phyloP scores from a whole-genome alignment of 2,113 vertebrate genomes.

The Macquaria ambigua region DNA sequence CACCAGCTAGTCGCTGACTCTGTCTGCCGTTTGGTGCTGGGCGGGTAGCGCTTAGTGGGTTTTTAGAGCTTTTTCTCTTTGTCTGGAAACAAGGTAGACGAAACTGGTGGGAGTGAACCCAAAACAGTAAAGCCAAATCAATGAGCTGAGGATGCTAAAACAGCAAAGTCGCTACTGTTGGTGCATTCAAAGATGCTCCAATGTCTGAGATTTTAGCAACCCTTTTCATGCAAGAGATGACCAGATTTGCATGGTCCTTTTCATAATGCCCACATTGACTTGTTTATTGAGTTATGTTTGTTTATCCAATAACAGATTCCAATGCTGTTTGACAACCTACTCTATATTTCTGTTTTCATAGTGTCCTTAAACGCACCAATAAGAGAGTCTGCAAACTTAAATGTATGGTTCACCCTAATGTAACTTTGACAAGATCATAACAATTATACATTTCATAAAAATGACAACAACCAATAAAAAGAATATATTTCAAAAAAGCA shows the following conservation, averaged over 20 bases:
- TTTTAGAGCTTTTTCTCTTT: too few species aligned
- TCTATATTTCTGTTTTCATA: background rate
- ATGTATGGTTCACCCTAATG: background rate
- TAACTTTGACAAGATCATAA: conserved; percentile 11
- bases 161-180: too few species aligned
- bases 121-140: too few species aligned
- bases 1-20: background rate
- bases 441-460: background rate
- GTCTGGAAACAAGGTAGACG: too few species aligned
- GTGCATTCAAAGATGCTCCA: background rate
- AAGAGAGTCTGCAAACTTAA: background rate
- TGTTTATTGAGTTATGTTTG: background rate
- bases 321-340: background rate
- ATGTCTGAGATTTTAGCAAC: too few species aligned
- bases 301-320: background rate
- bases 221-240: too few species aligned
- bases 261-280: too few species aligned
- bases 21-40: too few species aligned
- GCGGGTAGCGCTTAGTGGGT: too few species aligned
- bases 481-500: background rate
- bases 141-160: background rate
- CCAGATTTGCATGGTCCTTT: too few species aligned
- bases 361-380: background rate
- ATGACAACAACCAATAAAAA: background rate
- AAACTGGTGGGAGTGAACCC: too few species aligned